phyloP scores from a whole-genome alignment of 2,113 vertebrate species.

The Tragelaphus strepsiceros region DNA sequence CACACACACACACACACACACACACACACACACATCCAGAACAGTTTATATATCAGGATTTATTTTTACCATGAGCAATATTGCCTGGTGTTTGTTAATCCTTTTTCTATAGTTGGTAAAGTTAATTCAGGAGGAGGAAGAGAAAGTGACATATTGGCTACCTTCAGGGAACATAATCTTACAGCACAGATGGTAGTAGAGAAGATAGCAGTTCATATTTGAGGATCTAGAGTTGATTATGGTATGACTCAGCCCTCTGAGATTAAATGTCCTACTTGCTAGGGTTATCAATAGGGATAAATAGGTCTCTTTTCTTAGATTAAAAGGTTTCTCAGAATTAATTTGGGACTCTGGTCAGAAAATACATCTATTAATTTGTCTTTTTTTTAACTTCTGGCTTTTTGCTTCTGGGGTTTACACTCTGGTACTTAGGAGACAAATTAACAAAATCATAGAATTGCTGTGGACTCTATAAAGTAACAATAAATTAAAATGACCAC shows the following conservation, averaged over 20 bases:
- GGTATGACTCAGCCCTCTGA: slow-evolving; percentile 10
- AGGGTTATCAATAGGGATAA: background rate
- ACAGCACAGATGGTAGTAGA: slow-evolving; percentile 40
- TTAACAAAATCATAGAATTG: slow-evolving; percentile 4
- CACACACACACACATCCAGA: background rate
- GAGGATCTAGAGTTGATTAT: slow-evolving; percentile 36
- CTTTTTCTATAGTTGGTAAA: slow-evolving; percentile 43
- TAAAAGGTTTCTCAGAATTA: slow-evolving; percentile 22
- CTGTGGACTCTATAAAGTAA: background rate
- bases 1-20: background rate
- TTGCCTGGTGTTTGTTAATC: slow-evolving; percentile 48
- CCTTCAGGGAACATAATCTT: slow-evolving; percentile 45
- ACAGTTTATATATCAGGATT: background rate
- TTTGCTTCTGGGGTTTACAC: background rate
- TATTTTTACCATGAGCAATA: slow-evolving; percentile 41
- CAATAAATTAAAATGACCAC: background rate
- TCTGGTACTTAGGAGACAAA: background rate
- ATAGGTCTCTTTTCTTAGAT: background rate
- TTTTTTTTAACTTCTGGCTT: background rate
- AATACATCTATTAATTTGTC: background rate
- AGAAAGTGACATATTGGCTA: slow-evolving; percentile 53
- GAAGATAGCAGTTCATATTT: slow-evolving; percentile 41
- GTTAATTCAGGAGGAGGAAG: slow-evolving; percentile 44
- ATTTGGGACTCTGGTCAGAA: background rate
- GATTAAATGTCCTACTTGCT: slow-evolving; percentile 34